Conservation (phyloP, 2,888 invertebrate species). For the Aethes cnicana region DNA sequence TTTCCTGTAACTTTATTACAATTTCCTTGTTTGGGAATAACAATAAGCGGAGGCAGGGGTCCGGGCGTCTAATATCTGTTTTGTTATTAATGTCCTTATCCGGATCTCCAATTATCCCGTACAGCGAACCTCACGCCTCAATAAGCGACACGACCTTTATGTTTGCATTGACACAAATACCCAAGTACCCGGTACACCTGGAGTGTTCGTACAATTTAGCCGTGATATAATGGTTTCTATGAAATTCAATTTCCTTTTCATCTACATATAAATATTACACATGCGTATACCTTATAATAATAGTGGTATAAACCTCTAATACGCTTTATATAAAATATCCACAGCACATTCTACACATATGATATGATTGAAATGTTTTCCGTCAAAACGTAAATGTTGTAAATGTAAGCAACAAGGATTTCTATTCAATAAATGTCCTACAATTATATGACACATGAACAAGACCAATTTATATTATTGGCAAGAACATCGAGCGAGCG, state of each 20-base stretch:
- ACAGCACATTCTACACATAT: too few species aligned
- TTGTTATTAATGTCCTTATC: slow-evolving; percentile 74
- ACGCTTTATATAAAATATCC: background rate
- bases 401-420: too few species aligned
- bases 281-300: too few species aligned
- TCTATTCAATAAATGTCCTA: too few species aligned
- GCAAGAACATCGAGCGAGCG: slow-evolving; percentile 23
- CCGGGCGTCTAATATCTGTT: slow-evolving; percentile 67
- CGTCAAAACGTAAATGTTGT: too few species aligned
- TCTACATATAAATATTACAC: too few species aligned
- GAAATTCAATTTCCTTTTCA: too few species aligned
- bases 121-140: slow-evolving; percentile 47
- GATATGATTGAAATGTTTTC: too few species aligned
- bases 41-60: slow-evolving; percentile 59
- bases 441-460: slow-evolving; percentile 8
- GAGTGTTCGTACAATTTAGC: too few species aligned
- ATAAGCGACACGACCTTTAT: slow-evolving; percentile 46
- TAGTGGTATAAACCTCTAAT: background rate
- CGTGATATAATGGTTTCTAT: too few species aligned
- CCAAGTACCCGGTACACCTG: slow-evolving; percentile 1
- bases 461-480: slow-evolving; percentile 35
- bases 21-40: slow-evolving; percentile 67
- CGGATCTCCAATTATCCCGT: slow-evolving; percentile 70
- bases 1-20: slow-evolving; percentile 65
- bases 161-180: slow-evolving; percentile 43